These are phyloP conservation scores for Eunapius fragilis DNA, from an alignment of 37 sponge, comb jelly and placozoan species.

Conservation along the genomic window DNA sequence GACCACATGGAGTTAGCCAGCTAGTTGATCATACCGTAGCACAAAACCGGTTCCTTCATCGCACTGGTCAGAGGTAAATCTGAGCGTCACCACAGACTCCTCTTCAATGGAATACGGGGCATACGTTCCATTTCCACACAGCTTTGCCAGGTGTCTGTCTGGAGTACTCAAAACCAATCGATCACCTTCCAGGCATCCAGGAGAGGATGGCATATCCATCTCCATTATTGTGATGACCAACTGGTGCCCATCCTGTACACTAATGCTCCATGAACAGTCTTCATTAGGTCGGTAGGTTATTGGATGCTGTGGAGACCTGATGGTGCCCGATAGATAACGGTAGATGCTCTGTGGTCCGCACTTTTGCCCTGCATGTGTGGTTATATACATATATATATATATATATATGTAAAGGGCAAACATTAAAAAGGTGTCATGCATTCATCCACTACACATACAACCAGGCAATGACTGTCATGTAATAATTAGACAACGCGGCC, in stretches of 20 bases:
- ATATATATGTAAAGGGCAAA: too few species aligned
- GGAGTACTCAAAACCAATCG: not conserved
- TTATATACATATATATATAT: not conserved
- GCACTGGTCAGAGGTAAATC: not conserved
- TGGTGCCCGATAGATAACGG: constrained; percentile 26
- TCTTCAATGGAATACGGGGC: not conserved
- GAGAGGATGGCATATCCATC: constrained; percentile 32
- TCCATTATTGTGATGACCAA: constrained; percentile 18
- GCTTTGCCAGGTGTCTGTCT: not conserved
- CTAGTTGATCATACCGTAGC: not conserved
- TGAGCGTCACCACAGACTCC: not conserved
- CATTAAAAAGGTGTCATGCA: too few species aligned
- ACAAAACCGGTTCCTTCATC: not conserved
- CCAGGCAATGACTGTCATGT: not conserved
- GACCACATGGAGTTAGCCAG: too few species aligned
- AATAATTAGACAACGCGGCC: not conserved
- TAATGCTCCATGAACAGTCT: constrained; percentile 39
- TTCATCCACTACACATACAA: not conserved
- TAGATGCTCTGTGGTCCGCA: constrained; percentile 56
- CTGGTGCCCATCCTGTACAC: constrained; percentile 6
- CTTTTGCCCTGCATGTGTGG: constrained; percentile 9
- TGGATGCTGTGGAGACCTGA: constrained; percentile 69
- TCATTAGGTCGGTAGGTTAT: constrained; percentile 40
- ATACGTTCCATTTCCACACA: not conserved
- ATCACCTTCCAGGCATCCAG: constrained; percentile 37